Evolutionary conservation across 2,888 invertebrate species (phyloP).

Genomic region (Cenopis cana): DNA sequence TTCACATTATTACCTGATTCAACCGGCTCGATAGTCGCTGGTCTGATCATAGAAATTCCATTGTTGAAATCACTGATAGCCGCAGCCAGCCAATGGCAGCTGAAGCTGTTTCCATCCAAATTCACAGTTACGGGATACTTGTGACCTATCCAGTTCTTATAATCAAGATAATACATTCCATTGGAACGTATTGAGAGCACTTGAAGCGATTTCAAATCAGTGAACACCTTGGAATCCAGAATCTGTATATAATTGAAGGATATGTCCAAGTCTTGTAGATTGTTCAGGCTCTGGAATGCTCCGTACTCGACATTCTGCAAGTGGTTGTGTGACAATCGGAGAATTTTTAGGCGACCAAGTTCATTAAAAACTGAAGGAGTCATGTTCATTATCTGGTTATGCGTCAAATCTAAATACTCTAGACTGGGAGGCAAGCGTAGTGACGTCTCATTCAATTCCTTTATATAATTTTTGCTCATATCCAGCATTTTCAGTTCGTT

Average conservation of each 20-base stretch:
- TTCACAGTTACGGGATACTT: constrained; percentile 61
- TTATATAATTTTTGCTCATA: constrained; percentile 66
- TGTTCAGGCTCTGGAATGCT: constrained; percentile 62
- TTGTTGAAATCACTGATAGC: constrained; percentile 68
- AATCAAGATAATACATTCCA: constrained; percentile 59
- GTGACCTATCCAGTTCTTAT: constrained; percentile 68
- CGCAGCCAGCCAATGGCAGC: constrained; percentile 70
- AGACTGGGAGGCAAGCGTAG: constrained; percentile 64
- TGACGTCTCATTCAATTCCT: constrained; percentile 59
- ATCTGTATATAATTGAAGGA: constrained; percentile 60
- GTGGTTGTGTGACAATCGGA: constrained; percentile 66
- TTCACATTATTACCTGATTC: constrained; percentile 61
- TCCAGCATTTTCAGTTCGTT: constrained; percentile 62
- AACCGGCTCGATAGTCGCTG: constrained; percentile 52
- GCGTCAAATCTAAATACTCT: constrained; percentile 62
- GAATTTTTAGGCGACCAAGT: constrained; percentile 58
- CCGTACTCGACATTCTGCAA: constrained; percentile 66
- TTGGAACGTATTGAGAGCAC: constrained; percentile 66
- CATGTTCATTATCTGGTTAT: constrained; percentile 63
- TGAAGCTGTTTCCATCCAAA: constrained; percentile 70
- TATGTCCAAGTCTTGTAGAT: constrained; percentile 58
- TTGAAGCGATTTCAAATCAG: constrained; percentile 66
- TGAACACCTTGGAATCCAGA: constrained; percentile 68
- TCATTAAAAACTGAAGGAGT: constrained; percentile 66
- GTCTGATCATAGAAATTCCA: constrained; percentile 70